Base-by-base conservation (phyloP, 2,888 invertebrate genomes). In the Acleris laterana region DNA sequence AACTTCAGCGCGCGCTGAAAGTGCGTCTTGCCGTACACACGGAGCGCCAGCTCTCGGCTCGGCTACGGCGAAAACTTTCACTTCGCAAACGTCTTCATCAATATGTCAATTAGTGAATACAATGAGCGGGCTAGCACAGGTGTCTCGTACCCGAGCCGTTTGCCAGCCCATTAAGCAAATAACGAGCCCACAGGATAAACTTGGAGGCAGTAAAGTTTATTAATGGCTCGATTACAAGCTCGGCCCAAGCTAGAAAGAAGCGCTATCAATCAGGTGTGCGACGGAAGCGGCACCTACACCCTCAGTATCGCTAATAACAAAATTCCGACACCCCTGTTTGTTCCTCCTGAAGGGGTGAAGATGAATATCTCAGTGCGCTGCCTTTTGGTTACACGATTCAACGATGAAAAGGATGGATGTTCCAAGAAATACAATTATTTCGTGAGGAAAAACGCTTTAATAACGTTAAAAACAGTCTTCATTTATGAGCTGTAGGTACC, bases 181-280 rank as follows among this genome's bases (percentile, higher is more conserved):
- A 92, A 92, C 88, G 89, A 91, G 88, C 90, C 89, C 88, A 77
- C 84, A 88, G 87, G 89, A 90, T 90, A 89, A 90, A 91, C 89
- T 91, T 88, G 82, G 85, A 89, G 88, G 93, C 88, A 89, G 90
- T 92, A 92, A 92, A 92, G 85, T 93, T 93, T 93, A 93, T 93
- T 92, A 93, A 93, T 93, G 92, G 89, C 91, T 89, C 93, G 93
- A 93, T 93, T 93, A 93, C 92, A 90, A 89, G 90, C 92, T 90
- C 91, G 91, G 89, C 90, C 92, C 92, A 89, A 90, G 90, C 90
- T 88, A 87, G 89, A 93, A 93, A 93, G 93, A 92, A 93, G 90
- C 87, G 89, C 92, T 91, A 93, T 93, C 92, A 92, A 92, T 93
- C 93, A 91, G 91, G 92, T 91, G 89, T 84, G 90, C 89, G 88